A percentile compares a stretch with the other conserved stretches of the same genome.
Evolutionary conservation across 2,888 invertebrate genomes (phyloP).

Genomic region (Unio delphinus): DNA sequence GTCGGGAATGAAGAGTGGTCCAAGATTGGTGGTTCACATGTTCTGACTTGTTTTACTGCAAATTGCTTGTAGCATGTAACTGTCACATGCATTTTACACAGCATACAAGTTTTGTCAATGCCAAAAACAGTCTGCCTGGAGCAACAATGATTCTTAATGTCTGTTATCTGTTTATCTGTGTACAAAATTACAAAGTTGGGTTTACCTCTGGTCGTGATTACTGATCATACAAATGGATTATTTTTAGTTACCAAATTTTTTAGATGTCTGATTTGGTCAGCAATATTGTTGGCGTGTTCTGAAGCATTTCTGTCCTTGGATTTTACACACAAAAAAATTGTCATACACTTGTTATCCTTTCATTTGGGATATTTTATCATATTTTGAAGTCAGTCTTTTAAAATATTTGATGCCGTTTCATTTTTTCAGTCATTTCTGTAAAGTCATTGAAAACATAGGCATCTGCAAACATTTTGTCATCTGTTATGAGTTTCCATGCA

Average conservation of each 20-base stretch:
- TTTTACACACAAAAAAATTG: background rate
- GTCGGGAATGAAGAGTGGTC: constrained; percentile 27
- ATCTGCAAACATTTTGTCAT: constrained; percentile 8
- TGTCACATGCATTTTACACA: constrained; percentile 26
- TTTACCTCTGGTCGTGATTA: constrained; percentile 7
- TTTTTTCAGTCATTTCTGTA: background rate
- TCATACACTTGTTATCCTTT: background rate
- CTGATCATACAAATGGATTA: constrained; percentile 8
- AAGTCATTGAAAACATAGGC: constrained; percentile 8
- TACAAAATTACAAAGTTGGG: constrained; percentile 18
- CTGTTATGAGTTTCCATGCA: constrained; percentile 4
- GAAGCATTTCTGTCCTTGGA: background rate
- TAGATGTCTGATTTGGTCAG: constrained; percentile 14
- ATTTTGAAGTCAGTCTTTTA: constrained; percentile 3
- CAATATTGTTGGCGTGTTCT: constrained; percentile 9
- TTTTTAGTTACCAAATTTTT: constrained; percentile 16
- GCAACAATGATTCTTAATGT: constrained; percentile 24
- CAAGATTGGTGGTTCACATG: constrained; percentile 23
- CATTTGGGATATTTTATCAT: constrained; percentile 5
- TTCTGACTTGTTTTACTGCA: constrained; percentile 5
- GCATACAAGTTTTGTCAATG: constrained; percentile 22
- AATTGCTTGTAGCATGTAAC: constrained; percentile 23
- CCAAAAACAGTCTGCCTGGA: constrained; percentile 17
- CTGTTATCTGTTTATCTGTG: constrained; percentile 19
- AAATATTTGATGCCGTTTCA: constrained; percentile 9